These are phyloP conservation scores for Zapus hudsonius DNA, from an alignment of 2,113 vertebrate species.

Conservation along the genomic window DNA sequence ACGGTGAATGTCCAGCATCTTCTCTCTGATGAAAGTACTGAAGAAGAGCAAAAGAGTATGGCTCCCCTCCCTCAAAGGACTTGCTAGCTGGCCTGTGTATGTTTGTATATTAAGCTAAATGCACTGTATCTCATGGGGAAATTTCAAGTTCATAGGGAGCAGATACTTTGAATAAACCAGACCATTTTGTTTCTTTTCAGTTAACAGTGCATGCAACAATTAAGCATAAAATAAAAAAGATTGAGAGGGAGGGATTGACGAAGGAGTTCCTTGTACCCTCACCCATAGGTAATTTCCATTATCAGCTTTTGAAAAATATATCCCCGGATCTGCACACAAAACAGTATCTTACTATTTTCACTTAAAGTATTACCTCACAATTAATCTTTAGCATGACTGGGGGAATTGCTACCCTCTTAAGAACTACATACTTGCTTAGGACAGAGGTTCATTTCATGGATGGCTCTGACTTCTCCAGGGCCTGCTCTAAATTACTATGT, in stretches of 20 bases:
- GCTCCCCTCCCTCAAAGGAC: not conserved
- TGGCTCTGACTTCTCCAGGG: not conserved
- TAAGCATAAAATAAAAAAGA: not conserved
- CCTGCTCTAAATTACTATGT: not conserved
- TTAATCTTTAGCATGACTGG: not conserved
- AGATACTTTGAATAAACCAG: constrained; percentile 31
- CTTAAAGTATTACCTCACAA: constrained; percentile 3
- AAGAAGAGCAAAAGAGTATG: constrained; percentile 14
- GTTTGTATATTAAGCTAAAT: constrained; percentile 11
- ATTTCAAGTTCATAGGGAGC: not conserved
- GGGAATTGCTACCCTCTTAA: not conserved
- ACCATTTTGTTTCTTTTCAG: not conserved
- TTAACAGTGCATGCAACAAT: not conserved
- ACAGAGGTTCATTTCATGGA: not conserved
- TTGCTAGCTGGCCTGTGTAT: not conserved
- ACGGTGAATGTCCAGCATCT: constrained; percentile 18
- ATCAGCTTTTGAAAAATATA: constrained; percentile 40
- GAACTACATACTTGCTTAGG: not conserved
- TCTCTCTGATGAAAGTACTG: constrained; percentile 9
- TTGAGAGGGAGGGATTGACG: not conserved
- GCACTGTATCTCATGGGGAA: not conserved
- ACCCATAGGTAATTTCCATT: not conserved
- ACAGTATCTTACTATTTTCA: not conserved
- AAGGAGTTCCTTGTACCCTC: not conserved
- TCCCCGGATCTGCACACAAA: not conserved